Base-by-base conservation (phyloP, 2,888 invertebrate species). In the Melitaea athalia region DNA sequence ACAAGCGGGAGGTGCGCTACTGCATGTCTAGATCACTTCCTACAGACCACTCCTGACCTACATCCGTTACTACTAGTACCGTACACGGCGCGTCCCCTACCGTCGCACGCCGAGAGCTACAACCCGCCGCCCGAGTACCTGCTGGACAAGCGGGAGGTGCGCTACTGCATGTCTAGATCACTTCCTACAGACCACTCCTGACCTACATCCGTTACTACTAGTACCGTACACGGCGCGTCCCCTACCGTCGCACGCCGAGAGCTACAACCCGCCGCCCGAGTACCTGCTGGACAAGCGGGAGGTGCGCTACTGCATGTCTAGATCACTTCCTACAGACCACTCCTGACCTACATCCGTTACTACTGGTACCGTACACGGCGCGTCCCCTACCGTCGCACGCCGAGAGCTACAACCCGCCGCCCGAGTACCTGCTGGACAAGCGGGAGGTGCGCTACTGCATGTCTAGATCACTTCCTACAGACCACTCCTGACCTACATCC, bases 41-140 rank as follows among this genome's bases (percentile, higher is more conserved):
- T 3, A 3, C 1, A 24, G 24, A 24, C 24, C 24, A 24, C 24
- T 24, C 1, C 3, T 24, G 24, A 24, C 1, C 1, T 1, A 24
- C 1, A 24, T 24, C 24, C 24, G 24, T 24, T 24, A 3, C 24
- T 3, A 24, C 24, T 24, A 24, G 24, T 24, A 24, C 24, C 24
- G 24, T 3, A 24, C 24, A n/a, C 98, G 3, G 98, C 99, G 3
- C 99, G 98, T 74, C 94, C 95, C 64, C 93, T 97, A 69, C 99
- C 99, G 17, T 95, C 96, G 0, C 99, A 99, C 91, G 97, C 97
- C 0, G 99, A 99, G 92, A 98, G 98, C 65, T 99, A 99, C 90
- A 99, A 99, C 94, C 99, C 99, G 65, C 99, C 99, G 14, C 95
- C 97, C 0, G 99, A 99, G 89, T 99, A 99, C 91, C 89, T 99